These are phyloP conservation scores for Tragelaphus scriptus DNA, from an alignment of 2,113 vertebrate genomes.

Conservation along the genomic window DNA sequence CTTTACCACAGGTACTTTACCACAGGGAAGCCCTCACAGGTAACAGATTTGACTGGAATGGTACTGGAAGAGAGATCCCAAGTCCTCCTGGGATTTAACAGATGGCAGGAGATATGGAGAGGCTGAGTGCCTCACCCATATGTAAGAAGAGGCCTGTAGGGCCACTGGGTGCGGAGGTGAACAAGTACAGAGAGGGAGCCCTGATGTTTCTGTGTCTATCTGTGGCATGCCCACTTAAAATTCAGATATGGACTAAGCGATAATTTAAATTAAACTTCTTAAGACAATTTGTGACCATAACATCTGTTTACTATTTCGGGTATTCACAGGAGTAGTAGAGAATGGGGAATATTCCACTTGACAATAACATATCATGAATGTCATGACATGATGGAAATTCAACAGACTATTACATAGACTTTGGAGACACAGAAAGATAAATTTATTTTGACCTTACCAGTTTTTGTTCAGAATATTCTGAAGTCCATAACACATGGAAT, in stretches of 20 bases:
- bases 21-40: not conserved
- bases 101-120: not conserved
- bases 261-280: not conserved
- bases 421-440: not conserved
- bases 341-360: not conserved
- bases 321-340: not conserved
- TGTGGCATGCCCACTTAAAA: not conserved
- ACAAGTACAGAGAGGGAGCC: not conserved
- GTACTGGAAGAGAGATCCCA: not conserved
- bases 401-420: not conserved
- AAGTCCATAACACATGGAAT: conserved; percentile 67
- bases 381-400: not conserved
- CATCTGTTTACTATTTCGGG: not conserved
- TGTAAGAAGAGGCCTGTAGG: not conserved
- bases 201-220: not conserved
- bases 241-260: not conserved
- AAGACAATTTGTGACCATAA: not conserved
- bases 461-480: fast-evolving
- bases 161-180: not conserved
- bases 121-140: not conserved
- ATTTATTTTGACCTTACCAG: conserved; percentile 37
- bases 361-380: not conserved
- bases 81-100: not conserved
- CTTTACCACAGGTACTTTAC: not conserved
- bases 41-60: not conserved